phyloP scores from a whole-genome alignment of 2,113 vertebrate species.

The Leptobrachium leishanense region DNA sequence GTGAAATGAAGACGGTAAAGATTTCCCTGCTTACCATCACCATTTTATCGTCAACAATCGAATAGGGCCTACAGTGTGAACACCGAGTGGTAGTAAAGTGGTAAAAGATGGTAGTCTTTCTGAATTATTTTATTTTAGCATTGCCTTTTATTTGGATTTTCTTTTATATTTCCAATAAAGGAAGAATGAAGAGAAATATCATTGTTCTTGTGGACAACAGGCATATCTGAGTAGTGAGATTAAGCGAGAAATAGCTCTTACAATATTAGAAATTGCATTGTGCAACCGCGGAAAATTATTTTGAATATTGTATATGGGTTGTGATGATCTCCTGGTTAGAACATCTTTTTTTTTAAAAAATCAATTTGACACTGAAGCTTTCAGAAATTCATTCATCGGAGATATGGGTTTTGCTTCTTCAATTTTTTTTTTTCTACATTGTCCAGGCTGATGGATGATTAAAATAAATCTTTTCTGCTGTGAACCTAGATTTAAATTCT shows the following conservation, averaged over 20 bases:
- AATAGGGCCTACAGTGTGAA: too few species aligned
- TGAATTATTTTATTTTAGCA: too few species aligned
- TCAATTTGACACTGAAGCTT: conserved; percentile 20
- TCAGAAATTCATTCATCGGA: conserved; percentile 17
- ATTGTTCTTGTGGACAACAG: too few species aligned
- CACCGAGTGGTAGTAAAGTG: too few species aligned
- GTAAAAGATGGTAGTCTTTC: too few species aligned
- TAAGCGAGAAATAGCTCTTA: not conserved
- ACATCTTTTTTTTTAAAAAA: conserved; percentile 21
- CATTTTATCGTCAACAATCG: too few species aligned
- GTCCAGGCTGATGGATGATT: conserved; percentile 16
- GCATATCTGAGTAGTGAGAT: too few species aligned
- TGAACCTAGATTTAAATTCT: not conserved
- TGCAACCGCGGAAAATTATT: conserved; percentile 14
- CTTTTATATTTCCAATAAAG: too few species aligned
- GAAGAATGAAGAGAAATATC: too few species aligned
- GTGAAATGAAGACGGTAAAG: too few species aligned
- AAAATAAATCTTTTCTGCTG: not conserved
- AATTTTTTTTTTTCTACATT: conserved; percentile 1
- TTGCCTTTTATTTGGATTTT: too few species aligned
- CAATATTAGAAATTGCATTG: conserved; percentile 10
- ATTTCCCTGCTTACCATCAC: too few species aligned
- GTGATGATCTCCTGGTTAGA: not conserved
- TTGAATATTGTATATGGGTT: conserved; percentile 6
- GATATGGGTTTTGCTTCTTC: not conserved